Evolutionary conservation across 2,888 invertebrate genomes (phyloP).

Genomic region (Peribatodes rhomboidaria): DNA sequence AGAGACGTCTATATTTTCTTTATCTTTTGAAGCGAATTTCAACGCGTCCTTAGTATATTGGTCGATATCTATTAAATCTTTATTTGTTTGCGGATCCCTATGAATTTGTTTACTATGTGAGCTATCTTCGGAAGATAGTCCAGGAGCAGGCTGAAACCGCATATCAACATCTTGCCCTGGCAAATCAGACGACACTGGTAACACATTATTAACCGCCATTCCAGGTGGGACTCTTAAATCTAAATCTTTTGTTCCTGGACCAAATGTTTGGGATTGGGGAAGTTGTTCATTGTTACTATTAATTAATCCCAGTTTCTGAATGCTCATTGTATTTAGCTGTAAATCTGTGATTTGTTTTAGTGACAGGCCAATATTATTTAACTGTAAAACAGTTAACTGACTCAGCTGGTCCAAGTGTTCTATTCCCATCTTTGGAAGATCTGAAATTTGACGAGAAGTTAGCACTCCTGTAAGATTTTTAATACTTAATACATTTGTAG

Average conservation of each 20-base stretch:
- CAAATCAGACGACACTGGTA: constrained; percentile 64
- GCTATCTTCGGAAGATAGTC: constrained; percentile 53
- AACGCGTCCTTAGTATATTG: constrained; percentile 85
- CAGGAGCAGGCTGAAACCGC: constrained; percentile 73
- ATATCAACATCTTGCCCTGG: constrained; percentile 82
- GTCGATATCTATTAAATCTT: constrained; percentile 83
- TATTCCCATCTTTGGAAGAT: constrained; percentile 87
- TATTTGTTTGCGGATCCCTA: constrained; percentile 64
- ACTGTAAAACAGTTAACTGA: constrained; percentile 87
- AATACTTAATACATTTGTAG: constrained; percentile 81
- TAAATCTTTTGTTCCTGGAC: constrained; percentile 71
- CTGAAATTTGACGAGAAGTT: constrained; percentile 86
- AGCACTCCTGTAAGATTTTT: constrained; percentile 87
- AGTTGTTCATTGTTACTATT: constrained; percentile 66
- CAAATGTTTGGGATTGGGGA: constrained; percentile 60
- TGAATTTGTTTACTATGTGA: constrained; percentile 50
- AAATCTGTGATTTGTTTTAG: constrained; percentile 88
- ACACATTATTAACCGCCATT: constrained; percentile 60
- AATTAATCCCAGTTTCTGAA: constrained; percentile 84
- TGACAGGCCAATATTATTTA: constrained; percentile 87
- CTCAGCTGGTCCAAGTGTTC: constrained; percentile 87
- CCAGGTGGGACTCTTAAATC: constrained; percentile 80
- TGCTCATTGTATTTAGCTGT: constrained; percentile 87
- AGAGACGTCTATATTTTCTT: constrained; percentile 79
- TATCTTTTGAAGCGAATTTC: constrained; percentile 81